A percentile compares a stretch with the other conserved stretches of the same genome.
Conservation (phyloP, 2,888 invertebrate species). For the Oscheius sp. region DNA sequence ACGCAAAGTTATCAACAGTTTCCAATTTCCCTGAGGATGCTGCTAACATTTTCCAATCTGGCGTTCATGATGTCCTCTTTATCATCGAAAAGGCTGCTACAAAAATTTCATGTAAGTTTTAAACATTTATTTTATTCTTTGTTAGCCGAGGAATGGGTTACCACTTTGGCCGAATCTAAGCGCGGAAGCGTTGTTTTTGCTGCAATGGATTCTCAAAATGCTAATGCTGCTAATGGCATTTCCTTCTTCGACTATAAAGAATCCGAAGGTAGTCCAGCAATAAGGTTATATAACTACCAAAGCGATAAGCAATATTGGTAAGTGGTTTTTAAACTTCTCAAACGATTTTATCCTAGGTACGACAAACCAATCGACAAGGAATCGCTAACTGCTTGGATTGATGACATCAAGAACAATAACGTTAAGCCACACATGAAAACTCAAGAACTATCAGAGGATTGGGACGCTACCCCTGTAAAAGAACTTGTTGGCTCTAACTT, state of each 20-base stretch:
- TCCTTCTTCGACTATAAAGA: slow-evolving; percentile 28
- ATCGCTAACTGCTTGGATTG: not conserved
- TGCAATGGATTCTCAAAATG: slow-evolving; percentile 23
- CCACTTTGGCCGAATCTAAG: slow-evolving; percentile 7
- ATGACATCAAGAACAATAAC: not conserved
- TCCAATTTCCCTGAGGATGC: slow-evolving; percentile 31
- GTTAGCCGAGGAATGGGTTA: slow-evolving; percentile 18
- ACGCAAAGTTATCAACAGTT: slow-evolving; percentile 17
- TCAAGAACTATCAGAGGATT: slow-evolving; percentile 90
- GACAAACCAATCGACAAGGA: not conserved
- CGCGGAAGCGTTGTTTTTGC: slow-evolving; percentile 30
- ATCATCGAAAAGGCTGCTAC: not conserved
- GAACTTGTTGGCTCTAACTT: slow-evolving; percentile 90
- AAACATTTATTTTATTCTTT: not conserved
- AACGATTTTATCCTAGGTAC: not conserved
- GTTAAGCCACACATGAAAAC: slow-evolving; percentile 85
- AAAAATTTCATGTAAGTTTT: not conserved
- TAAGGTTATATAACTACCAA: slow-evolving; percentile 24
- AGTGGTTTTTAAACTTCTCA: not conserved
- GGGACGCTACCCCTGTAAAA: slow-evolving; percentile 92
- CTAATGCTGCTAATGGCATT: slow-evolving; percentile 7
- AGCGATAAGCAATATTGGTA: slow-evolving; percentile 15
- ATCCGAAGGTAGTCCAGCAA: not conserved
- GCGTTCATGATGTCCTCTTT: slow-evolving; percentile 32
- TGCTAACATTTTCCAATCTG: slow-evolving; percentile 27